Evolutionary conservation across 2,888 invertebrate species (phyloP).

Genomic region (Tethea ocularis): DNA sequence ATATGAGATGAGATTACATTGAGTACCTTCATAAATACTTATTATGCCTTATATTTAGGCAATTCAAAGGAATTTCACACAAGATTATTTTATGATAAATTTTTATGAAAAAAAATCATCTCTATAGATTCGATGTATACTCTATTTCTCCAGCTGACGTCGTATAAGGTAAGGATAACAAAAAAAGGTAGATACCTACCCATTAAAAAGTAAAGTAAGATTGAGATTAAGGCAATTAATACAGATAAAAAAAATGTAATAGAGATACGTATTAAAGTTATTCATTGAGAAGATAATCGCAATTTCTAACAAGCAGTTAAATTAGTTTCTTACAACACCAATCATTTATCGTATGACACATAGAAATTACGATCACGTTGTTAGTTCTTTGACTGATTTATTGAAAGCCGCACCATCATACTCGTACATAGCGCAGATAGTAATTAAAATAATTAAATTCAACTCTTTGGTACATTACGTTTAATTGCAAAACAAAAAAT

Average conservation of each 20-base stretch:
- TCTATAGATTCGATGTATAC: too few relatives aligned
- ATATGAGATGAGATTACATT: too few relatives aligned
- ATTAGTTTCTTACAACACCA: slow-evolving; percentile 3
- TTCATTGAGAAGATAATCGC: neutral
- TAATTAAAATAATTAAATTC: slow-evolving; percentile 42
- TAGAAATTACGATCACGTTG: slow-evolving; percentile 11
- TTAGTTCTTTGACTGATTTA: slow-evolving; percentile 27
- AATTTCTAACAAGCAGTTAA: slow-evolving; percentile 5
- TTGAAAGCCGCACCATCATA: slow-evolving; percentile 23
- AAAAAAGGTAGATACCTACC: too few relatives aligned
- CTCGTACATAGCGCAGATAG: slow-evolving; percentile 17
- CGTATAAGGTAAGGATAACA: too few relatives aligned
- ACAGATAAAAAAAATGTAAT: neutral
- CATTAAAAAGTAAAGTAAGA: too few relatives aligned
- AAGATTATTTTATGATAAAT: too few relatives aligned
- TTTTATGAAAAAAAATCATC: too few relatives aligned
- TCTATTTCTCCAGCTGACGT: too few relatives aligned
- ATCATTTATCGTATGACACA: slow-evolving; percentile 25
- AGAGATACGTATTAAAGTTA: neutral
- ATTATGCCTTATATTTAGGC: neutral
- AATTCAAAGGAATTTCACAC: neutral
- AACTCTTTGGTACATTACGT: slow-evolving; percentile 19
- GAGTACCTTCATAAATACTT: neutral
- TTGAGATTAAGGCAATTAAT: too few relatives aligned
- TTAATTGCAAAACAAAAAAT: slow-evolving; percentile 1